These are phyloP conservation scores for Tipula unca DNA, from an alignment of 2,888 invertebrate genomes.

Conservation along the genomic window DNA sequence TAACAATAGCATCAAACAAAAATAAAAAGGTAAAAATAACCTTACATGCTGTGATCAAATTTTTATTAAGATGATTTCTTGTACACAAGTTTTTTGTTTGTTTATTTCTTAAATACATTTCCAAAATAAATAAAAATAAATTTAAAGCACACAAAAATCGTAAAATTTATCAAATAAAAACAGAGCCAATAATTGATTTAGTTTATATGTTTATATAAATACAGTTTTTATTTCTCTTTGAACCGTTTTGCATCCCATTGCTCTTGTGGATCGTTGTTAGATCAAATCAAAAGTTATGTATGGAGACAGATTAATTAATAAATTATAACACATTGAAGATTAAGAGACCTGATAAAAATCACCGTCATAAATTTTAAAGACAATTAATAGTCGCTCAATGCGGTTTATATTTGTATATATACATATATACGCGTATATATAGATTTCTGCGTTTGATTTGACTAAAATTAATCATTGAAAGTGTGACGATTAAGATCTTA, in stretches of 20 bases:
- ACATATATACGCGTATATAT: background rate
- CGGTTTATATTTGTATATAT: background rate
- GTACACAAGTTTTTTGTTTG: background rate
- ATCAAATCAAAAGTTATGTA: background rate
- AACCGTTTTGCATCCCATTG: background rate
- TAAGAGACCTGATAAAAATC: background rate
- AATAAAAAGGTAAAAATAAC: slow-evolving; percentile 4
- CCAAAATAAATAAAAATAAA: background rate
- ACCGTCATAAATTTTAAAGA: background rate
- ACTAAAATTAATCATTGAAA: background rate
- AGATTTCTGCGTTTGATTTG: background rate
- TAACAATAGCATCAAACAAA: slow-evolving; percentile 14
- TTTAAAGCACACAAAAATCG: background rate
- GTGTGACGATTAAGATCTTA: background rate
- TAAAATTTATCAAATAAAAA: background rate
- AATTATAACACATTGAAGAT: background rate
- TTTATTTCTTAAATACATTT: background rate
- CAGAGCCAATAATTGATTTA: background rate
- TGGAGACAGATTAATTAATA: slow-evolving; percentile 14
- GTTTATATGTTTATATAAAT: background rate
- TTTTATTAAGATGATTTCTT: slow-evolving; percentile 14
- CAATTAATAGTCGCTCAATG: background rate
- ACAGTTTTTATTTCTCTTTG: background rate
- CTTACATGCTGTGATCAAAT: slow-evolving; percentile 14
- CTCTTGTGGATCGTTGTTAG: background rate